These are phyloP conservation scores for Acrocephalus arundinaceus DNA, from an alignment of 2,113 vertebrate genomes.

Conservation along the genomic window DNA sequence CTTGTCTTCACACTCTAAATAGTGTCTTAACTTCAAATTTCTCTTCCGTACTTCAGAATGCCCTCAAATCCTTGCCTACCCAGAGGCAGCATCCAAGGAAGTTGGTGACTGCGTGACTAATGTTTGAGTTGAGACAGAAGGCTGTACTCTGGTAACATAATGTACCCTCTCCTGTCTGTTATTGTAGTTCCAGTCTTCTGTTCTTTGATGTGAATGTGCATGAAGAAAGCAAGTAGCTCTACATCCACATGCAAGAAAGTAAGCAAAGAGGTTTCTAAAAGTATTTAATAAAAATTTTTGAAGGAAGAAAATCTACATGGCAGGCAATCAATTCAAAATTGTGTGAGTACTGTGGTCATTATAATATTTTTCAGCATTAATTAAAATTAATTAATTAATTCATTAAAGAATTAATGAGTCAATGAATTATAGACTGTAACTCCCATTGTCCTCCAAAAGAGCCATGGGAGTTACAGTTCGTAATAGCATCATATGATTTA, in stretches of 20 bases:
- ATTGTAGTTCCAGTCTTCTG: neutral
- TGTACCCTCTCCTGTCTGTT: neutral
- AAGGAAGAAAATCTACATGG: neutral
- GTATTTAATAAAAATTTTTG: neutral
- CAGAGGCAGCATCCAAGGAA: neutral
- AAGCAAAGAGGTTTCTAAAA: neutral
- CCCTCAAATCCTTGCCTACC: neutral
- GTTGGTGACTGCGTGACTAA: neutral
- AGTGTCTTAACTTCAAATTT: neutral
- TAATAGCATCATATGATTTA: neutral
- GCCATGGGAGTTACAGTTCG: neutral
- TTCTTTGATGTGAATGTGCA: neutral
- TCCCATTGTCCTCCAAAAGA: neutral
- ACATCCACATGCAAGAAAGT: neutral
- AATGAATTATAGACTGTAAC: too few relatives aligned
- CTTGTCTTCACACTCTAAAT: neutral
- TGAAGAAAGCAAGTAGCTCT: neutral
- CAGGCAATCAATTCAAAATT: neutral
- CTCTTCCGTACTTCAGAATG: neutral
- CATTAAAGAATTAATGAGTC: too few relatives aligned
- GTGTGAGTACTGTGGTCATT: neutral
- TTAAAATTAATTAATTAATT: neutral
- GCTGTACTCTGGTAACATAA: neutral
- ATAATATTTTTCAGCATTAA: neutral
- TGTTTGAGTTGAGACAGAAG: neutral